Percentiles rank a stretch among this genome's conserved stretches.
These are phyloP conservation scores for Actenoides hombroni DNA, from an alignment of 2,113 vertebrate species.

Conservation along the genomic window DNA sequence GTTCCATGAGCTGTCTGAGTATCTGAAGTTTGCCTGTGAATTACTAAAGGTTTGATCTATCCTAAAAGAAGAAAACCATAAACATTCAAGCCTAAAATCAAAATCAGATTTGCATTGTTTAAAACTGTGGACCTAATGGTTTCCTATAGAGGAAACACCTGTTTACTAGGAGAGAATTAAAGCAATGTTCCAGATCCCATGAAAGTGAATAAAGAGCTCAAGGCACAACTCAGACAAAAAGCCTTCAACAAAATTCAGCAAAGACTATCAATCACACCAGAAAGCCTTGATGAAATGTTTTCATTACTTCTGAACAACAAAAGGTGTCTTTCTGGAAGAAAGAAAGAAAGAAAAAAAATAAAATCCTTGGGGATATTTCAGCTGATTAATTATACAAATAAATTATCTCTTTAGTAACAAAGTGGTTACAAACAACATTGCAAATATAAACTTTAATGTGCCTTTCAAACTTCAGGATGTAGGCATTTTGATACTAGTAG, in stretches of 20 bases:
- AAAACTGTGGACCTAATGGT: constrained; percentile 39
- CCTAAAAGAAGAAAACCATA: background rate
- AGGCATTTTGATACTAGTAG: background rate
- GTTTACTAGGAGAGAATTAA: constrained; percentile 52
- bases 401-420: constrained; percentile 38
- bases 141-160: constrained; percentile 53
- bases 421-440: constrained; percentile 14
- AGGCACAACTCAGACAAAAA: constrained; percentile 53
- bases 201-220: constrained; percentile 62
- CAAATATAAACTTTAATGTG: constrained; percentile 7
- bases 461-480: constrained; percentile 11
- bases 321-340: background rate
- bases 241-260: constrained; percentile 35
- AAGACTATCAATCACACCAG: constrained; percentile 54
- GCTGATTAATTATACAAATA: constrained; percentile 70
- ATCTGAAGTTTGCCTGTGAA: background rate
- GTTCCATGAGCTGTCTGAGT: background rate
- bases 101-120: constrained; percentile 47
- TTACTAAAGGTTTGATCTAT: background rate
- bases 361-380: constrained; percentile 33
- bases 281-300: constrained; percentile 56
- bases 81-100: constrained; percentile 11
- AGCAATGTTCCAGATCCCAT: constrained; percentile 21
- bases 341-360: background rate
- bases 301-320: constrained; percentile 57